Conservation (phyloP, 2,797 vertebrate species). For the Gymnocypris eckloni region DNA sequence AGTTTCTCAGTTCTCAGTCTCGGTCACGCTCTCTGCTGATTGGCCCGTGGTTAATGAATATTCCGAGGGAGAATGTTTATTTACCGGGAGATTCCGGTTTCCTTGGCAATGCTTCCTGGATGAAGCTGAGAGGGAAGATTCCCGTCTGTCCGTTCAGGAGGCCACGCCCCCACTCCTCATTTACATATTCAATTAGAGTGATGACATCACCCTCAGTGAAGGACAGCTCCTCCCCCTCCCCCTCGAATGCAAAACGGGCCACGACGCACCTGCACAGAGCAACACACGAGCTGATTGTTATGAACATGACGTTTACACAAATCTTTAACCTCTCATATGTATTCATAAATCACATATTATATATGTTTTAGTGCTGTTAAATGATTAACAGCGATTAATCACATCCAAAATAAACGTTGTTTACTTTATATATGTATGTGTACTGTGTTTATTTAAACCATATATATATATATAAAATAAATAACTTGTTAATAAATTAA, state of each 20-base stretch:
- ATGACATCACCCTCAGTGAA: conserved; percentile 91
- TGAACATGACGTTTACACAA: not conserved
- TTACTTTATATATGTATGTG: too few species aligned
- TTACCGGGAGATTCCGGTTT: conserved; percentile 45
- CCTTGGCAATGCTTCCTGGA: conserved; percentile 68
- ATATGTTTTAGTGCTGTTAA: too few species aligned
- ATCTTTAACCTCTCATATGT: too few species aligned
- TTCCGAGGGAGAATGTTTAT: not conserved
- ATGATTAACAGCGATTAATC: too few species aligned
- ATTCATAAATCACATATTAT: too few species aligned
- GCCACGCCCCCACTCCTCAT: conserved; percentile 92
- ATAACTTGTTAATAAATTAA: too few species aligned
- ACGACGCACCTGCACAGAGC: conserved; percentile 73
- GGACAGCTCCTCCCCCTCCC: conserved; percentile 90
- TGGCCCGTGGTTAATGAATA: not conserved
- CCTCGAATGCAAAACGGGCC: conserved; percentile 88
- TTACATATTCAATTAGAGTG: conserved; percentile 82
- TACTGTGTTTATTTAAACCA: too few species aligned
- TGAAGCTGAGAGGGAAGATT: conserved; percentile 89
- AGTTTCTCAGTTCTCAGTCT: not conserved
- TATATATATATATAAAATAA: too few species aligned
- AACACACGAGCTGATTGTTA: conserved; percentile 13
- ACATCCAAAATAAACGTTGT: too few species aligned
- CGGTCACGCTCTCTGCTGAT: not conserved
- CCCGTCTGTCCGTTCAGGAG: conserved; percentile 81